Evolutionary conservation across 2,888 invertebrate genomes (phyloP), one percentile per base, ranked within the genome.

Genomic region (Metellina segmentata): DNA sequence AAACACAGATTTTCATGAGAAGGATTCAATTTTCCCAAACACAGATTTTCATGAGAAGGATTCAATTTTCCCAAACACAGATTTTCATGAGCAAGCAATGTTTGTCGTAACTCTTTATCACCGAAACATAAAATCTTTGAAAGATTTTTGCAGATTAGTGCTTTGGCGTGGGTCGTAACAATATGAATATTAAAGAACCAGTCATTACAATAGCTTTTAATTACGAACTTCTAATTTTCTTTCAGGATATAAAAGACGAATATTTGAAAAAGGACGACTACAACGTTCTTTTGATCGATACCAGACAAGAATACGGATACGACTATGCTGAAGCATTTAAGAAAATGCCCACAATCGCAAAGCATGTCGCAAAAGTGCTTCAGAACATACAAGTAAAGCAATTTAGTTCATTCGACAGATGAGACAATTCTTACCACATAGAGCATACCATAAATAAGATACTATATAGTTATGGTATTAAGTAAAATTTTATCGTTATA

Each of bases 221-320:
- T 79, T 52, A 20, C 69, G 13, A 6, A 61, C 51, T 9, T 34
- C 7, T 81, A 5, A 52, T 82, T 61, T 48, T n/a, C 9, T 86
- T 86, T 0, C 9, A 86, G 86, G 78, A 71, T 34, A 78, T 86
- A 8, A 86, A 86, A 78, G 78, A 86, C 19, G 86, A 86, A 53
- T 34, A 71, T 20, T 20, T 86, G 52, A 49, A 20, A 0, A 86
- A 71, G 20, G 70, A 7, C 11, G 86, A 79, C 20, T 51, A 51
- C 6, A 86, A 86, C 49, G 86, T 86, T 6, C 11, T 86, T 6
- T 51, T 86, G 51, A 20, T 86, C 8, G 86, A 78, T 71, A 19
- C 19, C 16, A 78, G 13, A 11, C 19, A 71, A 11, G 86, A 70
- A 51, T 51, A 78, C 34, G 77, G 78, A 19, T 19, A 16, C 8